Evolutionary conservation across 2,113 vertebrate genomes (phyloP).

Genomic region (Cyrtonyx montezumae): DNA sequence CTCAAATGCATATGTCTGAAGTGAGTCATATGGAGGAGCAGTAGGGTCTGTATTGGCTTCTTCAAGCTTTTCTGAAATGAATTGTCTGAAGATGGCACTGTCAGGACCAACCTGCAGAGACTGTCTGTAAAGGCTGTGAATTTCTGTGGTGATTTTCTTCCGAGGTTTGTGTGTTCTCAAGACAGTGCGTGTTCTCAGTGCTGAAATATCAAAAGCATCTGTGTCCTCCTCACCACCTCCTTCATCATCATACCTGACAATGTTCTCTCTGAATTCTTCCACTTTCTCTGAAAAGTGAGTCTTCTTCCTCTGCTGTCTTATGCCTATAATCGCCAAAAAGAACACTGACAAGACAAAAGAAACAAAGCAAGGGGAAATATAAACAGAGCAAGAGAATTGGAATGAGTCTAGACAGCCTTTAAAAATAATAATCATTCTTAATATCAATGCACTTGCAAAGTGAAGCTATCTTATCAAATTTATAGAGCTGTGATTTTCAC

Average conservation of each 20-base stretch:
- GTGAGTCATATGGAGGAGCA: conserved; percentile 86
- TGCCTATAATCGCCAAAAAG: conserved; percentile 77
- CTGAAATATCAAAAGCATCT: conserved; percentile 76
- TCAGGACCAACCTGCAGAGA: conserved; percentile 90
- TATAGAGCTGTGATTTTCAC: neutral
- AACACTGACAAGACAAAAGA: conserved; percentile 75
- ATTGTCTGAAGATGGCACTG: conserved; percentile 86
- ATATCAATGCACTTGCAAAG: neutral
- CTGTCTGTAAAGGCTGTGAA: conserved; percentile 84
- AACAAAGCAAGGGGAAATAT: neutral
- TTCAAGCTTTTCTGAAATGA: conserved; percentile 88
- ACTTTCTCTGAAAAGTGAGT: conserved; percentile 72
- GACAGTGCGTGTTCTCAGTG: conserved; percentile 76
- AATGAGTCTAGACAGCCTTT: neutral
- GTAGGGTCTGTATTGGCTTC: conserved; percentile 87
- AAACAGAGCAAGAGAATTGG: neutral
- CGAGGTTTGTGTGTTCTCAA: conserved; percentile 64
- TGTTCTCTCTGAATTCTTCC: conserved; percentile 85
- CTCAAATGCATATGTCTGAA: conserved; percentile 88
- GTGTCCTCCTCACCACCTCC: conserved; percentile 76
- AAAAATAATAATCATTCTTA: neutral
- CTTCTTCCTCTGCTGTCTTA: conserved; percentile 79
- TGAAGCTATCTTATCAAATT: neutral
- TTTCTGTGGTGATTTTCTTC: conserved; percentile 73
- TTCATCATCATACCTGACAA: conserved; percentile 83